Evolutionary conservation across 2,113 vertebrate species (phyloP), one percentile per base, ranked within the genome.

Genomic region (Maccullochella peelii): DNA sequence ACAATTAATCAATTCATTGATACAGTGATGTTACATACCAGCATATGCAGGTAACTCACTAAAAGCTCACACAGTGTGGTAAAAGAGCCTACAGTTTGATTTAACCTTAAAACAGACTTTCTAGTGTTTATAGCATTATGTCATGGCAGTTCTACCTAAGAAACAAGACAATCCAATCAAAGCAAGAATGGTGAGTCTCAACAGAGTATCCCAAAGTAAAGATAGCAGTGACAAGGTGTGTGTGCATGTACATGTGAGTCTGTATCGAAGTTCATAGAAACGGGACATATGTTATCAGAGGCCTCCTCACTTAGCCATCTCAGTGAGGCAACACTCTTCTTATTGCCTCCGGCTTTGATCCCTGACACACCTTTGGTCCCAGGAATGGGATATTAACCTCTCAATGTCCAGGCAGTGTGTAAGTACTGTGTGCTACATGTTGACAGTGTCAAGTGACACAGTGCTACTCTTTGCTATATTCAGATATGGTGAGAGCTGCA

Each of bases 401-500:
- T 61, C n/a, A 49, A 61, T 54, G 76, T 77, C 25, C 9, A 15
- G 52, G 61, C 54, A 47, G 14, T 54, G 40, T 40, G n/a, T 84
- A 55, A 80, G 66, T 55, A 79, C 67, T 42, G n/a, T 50, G 70
- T 63, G n/a, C 62, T 74, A 73, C 59, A 82, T 84, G 85, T 44
- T 84, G 79, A 73, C 86, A 77, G 81, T 85, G 78, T 87, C 83
- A 73, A 85, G 79, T 92, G 83, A 78, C 88, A 89, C 42, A 40
- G 54, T 61, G 71, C n/a, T 78, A 30, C 79, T 79, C 89, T 90
- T 70, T 85, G 85, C 90, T 91, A 80, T 90, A 81, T 84, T 90
- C 72, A 84, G 89, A 91, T 90, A 84, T 62, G 76, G 23, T 84
- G 80, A 90, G 79, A 85, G 84, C 58, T 61, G 61, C 79, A 61